A percentile compares a stretch with the other conserved stretches of the same genome.
Evolutionary conservation across 2,888 invertebrate species (phyloP).

Genomic region (Catocala nupta): DNA sequence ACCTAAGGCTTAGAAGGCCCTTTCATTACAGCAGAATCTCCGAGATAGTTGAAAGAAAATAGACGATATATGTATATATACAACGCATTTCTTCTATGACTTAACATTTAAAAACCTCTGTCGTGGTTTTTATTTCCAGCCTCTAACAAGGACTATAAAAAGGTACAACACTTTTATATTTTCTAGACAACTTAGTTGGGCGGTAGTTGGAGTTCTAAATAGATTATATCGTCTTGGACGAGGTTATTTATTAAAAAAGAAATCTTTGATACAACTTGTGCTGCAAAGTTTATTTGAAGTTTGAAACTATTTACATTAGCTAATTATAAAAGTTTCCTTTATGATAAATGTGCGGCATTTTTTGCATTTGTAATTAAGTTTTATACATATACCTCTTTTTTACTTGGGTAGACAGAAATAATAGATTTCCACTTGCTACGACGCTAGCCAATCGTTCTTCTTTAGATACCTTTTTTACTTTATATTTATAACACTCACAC

Average conservation of each 20-base stretch:
- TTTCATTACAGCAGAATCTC: background rate
- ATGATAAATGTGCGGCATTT: background rate
- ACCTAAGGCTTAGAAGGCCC: too few species aligned
- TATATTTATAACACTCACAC: too few species aligned
- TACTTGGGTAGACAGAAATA: too few species aligned
- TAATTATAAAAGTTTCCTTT: background rate
- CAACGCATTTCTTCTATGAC: background rate
- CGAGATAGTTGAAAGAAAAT: background rate
- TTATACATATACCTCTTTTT: too few species aligned
- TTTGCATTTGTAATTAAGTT: too few species aligned
- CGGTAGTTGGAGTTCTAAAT: slow-evolving; percentile 25
- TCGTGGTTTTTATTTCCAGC: slow-evolving; percentile 7
- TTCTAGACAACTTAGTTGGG: slow-evolving; percentile 25
- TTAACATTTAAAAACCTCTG: background rate
- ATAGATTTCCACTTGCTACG: too few species aligned
- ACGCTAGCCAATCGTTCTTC: too few species aligned
- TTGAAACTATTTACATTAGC: slow-evolving; percentile 1
- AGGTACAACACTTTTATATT: slow-evolving; percentile 7
- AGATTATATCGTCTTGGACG: slow-evolving; percentile 18
- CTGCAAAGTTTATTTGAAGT: background rate
- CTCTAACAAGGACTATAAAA: slow-evolving; percentile 6
- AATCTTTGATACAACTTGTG: background rate
- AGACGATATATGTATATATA: background rate
- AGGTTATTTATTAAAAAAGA: slow-evolving; percentile 12
- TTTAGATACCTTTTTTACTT: too few species aligned